Percentiles rank a stretch among this genome's conserved stretches.
phyloP scores from a whole-genome alignment of 2,113 vertebrate species.

The Campylomormyrus numenius region DNA sequence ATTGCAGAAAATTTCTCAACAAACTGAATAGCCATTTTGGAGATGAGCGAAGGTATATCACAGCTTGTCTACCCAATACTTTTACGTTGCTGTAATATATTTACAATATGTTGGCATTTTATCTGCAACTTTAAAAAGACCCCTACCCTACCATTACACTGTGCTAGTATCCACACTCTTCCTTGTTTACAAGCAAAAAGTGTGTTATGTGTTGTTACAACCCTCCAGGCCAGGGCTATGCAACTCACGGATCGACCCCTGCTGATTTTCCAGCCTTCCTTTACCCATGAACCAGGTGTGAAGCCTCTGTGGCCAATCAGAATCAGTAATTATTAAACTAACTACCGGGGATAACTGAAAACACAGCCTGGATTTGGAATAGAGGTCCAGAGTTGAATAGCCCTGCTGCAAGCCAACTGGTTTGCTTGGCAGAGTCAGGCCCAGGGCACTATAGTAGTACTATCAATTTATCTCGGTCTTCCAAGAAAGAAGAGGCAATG shows the following conservation, averaged over 20 bases:
- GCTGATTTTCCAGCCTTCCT: not conserved
- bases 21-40: slow-evolving; percentile 63
- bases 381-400: not conserved
- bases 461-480: not conserved
- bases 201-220: not conserved
- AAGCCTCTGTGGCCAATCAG: not conserved
- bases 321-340: not conserved
- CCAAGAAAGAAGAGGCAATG: not conserved
- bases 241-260: not conserved
- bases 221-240: not conserved
- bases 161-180: not conserved
- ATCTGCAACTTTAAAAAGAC: not conserved
- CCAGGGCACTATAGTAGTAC: not conserved
- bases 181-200: not conserved
- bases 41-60: slow-evolving; percentile 59
- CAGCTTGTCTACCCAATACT: not conserved
- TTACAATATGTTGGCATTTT: not conserved
- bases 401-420: not conserved
- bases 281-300: not conserved
- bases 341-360: not conserved
- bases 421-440: not conserved
- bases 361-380: not conserved
- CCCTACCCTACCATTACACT: not conserved
- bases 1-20: slow-evolving; percentile 74
- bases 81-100: not conserved